Base-by-base conservation (phyloP, 2,888 invertebrate species). In the Drosophila longiperda region DNA sequence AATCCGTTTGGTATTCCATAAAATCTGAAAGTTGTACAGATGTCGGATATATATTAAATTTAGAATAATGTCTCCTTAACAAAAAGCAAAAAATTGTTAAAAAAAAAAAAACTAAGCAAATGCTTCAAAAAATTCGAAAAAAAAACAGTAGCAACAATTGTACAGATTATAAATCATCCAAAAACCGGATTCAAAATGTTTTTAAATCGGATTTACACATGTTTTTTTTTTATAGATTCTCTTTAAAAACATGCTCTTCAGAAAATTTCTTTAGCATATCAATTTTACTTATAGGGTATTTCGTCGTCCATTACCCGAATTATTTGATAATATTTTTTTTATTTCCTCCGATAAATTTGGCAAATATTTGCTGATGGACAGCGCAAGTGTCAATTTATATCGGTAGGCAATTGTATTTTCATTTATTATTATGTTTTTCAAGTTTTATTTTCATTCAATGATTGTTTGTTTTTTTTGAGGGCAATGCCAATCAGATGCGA, bases 291-390 rank as follows among this genome's bases (percentile, higher is more conserved):
- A 49, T 48, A 64, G 75, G 60, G 75, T 68, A 74, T 45, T 52
- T 17, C 0, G 17, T 12, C 15, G 45, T 54, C 36, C n/a, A 50
- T 11, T 12, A 49, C 3, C n/a, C 9, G 9, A 12, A 7, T 17
- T 11, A 20, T 15, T 7, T 29, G 12, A 48, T 40, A 23, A 38
- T 4, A 23, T 7, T 55, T 38, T 40, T 42, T 58, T 65, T 73
- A 55, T 64, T 67, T 58, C 40, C 60, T 60, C 49, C 62, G 69
- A 69, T 71, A 68, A 71, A 69, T 80, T 72, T 60, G 67, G 58
- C 66, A 74, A 79, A 81, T 85, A 83, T 85, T 87, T 85, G 58
- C 66, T 57, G 54, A 55, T 67, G 73, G 75, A 59, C 79, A 67
- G 65, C 38, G 78, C 70, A 77, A 77, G 70, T 80, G 74, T 60